Evolutionary conservation across 2,113 vertebrate species (phyloP).

Genomic region (Sceloporus tristichus): DNA sequence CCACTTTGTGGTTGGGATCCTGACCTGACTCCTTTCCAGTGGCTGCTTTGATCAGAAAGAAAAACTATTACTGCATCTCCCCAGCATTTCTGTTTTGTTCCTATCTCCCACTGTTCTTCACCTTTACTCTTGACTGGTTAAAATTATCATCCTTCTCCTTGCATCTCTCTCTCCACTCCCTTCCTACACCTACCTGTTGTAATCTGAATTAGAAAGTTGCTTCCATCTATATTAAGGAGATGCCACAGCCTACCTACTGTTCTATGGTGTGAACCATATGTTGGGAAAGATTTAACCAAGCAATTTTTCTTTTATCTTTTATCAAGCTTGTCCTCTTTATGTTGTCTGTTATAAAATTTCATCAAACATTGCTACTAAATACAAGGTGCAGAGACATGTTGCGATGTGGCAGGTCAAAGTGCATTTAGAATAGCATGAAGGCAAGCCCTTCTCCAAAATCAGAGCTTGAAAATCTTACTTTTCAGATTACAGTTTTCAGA

Average conservation of each 20-base stretch:
- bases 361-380: background rate
- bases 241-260: background rate
- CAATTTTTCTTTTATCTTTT: background rate
- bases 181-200: constrained; percentile 39
- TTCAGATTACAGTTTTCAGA: no score
- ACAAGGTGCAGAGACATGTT: background rate
- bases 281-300: no score
- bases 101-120: constrained; percentile 51
- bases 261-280: background rate
- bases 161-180: background rate
- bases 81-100: background rate
- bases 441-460: background rate
- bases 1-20: background rate
- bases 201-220: constrained; percentile 52
- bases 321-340: background rate
- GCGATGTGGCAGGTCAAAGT: background rate
- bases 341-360: background rate
- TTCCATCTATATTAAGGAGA: constrained; percentile 47
- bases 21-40: background rate
- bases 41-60: background rate
- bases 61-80: background rate
- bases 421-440: background rate
- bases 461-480: no score
- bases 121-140: constrained; percentile 42
- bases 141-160: background rate